phyloP scores from a whole-genome alignment of 2,797 vertebrate species.

The Benthosema pterotum region DNA sequence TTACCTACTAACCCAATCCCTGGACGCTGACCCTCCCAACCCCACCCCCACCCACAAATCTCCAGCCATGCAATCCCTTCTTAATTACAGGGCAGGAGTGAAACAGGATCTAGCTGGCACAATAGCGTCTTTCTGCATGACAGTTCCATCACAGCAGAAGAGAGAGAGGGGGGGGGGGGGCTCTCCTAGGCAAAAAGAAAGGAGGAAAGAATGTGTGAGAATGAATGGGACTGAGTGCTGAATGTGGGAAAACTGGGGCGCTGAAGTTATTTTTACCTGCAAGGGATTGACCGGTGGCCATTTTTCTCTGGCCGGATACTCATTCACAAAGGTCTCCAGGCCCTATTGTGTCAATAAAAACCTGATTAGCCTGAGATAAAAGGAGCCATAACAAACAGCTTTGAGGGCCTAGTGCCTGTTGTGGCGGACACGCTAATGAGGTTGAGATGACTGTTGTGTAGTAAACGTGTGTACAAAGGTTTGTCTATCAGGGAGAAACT shows the following conservation, averaged over 20 bases:
- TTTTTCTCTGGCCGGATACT: conserved; percentile 32
- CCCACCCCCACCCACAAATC: conserved; percentile 51
- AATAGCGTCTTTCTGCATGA: conserved; percentile 84
- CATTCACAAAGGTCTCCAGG: conserved; percentile 51
- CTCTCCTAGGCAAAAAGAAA: conserved; percentile 61
- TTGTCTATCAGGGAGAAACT: neutral
- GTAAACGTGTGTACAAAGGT: conserved; percentile 6
- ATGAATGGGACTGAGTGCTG: conserved; percentile 60
- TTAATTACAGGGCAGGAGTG: conserved; percentile 81
- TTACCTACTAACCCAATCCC: conserved; percentile 69
- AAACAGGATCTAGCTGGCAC: conserved; percentile 77
- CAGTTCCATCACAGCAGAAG: conserved; percentile 71
- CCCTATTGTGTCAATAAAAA: conserved; percentile 33
- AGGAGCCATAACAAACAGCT: conserved; percentile 11
- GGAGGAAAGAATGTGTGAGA: conserved; percentile 74
- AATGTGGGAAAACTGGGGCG: conserved; percentile 65
- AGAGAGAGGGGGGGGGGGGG: conserved; percentile 50
- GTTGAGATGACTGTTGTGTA: neutral
- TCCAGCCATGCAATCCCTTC: conserved; percentile 74
- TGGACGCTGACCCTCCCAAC: conserved; percentile 1
- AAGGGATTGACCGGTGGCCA: conserved; percentile 38
- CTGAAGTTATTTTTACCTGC: conserved; percentile 71
- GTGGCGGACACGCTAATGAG: neutral
- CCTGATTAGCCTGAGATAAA: conserved; percentile 34
- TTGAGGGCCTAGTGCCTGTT: neutral